Evolutionary conservation across 2,888 invertebrate genomes (phyloP).

Genomic region (Sepiola atlantica): DNA sequence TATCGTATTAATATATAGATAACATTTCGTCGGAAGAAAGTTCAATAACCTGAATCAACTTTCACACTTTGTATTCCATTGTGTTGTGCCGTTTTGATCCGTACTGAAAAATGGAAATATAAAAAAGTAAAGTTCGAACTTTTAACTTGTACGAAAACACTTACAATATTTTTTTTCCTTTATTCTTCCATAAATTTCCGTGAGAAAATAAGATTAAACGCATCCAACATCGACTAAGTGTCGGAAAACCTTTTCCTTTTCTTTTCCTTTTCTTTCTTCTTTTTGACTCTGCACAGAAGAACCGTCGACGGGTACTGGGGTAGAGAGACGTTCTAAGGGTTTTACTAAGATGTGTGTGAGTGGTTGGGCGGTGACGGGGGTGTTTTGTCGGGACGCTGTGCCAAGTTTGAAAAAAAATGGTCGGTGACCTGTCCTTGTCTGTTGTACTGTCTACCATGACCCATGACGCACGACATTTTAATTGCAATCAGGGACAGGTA

Average conservation of each 20-base stretch:
- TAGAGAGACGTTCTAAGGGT: background rate
- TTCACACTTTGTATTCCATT: too few relatives aligned
- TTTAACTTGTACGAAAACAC: background rate
- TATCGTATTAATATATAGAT: too few relatives aligned
- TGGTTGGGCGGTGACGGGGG: background rate
- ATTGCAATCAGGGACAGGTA: conserved; percentile 8
- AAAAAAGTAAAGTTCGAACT: background rate
- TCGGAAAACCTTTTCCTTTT: background rate
- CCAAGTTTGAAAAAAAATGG: background rate
- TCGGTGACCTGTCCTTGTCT: conserved; percentile 10
- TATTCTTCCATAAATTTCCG: background rate
- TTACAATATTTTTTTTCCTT: background rate
- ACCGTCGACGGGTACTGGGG: background rate
- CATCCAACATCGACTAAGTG: background rate
- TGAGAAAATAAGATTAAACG: background rate
- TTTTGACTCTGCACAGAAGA: background rate
- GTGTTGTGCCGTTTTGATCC: too few relatives aligned
- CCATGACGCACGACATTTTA: background rate
- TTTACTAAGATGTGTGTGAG: background rate
- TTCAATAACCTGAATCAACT: too few relatives aligned
- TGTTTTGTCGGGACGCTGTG: background rate
- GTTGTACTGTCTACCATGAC: conserved; percentile 19
- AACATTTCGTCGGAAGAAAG: too few relatives aligned
- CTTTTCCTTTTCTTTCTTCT: background rate
- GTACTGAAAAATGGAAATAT: too few relatives aligned